Evolutionary conservation across 2,113 vertebrate species (phyloP).

Genomic region (Phaetusa simplex): DNA sequence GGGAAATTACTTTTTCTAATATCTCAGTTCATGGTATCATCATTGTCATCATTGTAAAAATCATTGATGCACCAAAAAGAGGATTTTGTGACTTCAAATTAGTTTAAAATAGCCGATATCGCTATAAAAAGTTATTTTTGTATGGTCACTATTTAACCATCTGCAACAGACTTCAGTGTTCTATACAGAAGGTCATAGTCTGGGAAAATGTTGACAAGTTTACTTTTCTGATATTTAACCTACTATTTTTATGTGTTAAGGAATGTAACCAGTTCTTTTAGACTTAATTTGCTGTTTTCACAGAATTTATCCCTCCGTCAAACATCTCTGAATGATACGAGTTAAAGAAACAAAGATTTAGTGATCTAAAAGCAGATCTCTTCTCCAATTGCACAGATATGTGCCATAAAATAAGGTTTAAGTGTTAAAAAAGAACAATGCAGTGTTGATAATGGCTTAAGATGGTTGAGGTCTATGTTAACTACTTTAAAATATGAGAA

Average conservation of each 20-base stretch:
- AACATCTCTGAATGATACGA: background rate
- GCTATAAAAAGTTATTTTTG: background rate
- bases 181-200: background rate
- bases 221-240: background rate
- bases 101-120: slow-evolving; percentile 7
- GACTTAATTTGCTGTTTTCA: background rate
- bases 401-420: background rate
- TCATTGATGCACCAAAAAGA: slow-evolving; percentile 26
- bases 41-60: slow-evolving; percentile 46
- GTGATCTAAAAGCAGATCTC: background rate
- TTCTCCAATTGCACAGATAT: background rate
- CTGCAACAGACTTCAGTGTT: background rate
- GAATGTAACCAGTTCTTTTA: background rate
- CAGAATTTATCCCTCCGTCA: background rate
- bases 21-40: slow-evolving; percentile 68
- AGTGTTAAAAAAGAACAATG: slow-evolving; percentile 26
- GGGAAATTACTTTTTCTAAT: slow-evolving; percentile 72
- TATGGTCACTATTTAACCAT: background rate
- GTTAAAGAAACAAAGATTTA: background rate
- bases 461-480: slow-evolving; percentile 37
- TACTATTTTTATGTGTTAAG: background rate
- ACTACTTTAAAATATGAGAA: slow-evolving; percentile 52
- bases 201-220: background rate
- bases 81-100: slow-evolving; percentile 19
- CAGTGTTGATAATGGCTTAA: background rate